phyloP scores from a whole-genome alignment of 2,113 vertebrate genomes.

The Oceanodroma tethys region DNA sequence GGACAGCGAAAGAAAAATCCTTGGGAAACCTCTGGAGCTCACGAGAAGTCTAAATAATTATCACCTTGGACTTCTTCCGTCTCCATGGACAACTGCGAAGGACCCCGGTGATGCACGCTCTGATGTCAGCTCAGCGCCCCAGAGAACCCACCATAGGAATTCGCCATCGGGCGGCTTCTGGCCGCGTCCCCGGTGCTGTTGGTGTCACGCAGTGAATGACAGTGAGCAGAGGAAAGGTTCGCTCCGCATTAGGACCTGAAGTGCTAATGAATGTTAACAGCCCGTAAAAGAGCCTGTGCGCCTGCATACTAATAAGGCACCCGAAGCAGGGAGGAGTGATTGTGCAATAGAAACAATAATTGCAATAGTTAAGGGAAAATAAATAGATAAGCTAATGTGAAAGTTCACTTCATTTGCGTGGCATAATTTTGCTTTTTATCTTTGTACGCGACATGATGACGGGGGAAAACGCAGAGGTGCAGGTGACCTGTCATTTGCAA shows the following conservation, averaged over 20 bases:
- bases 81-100: not conserved
- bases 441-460: fast-evolving
- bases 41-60: not conserved
- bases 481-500: fast-evolving
- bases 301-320: not conserved
- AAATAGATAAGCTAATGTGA: not conserved
- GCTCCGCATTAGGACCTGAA: not conserved
- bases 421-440: not conserved
- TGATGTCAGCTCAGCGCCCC: conserved; percentile 7
- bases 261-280: not conserved
- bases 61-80: not conserved
- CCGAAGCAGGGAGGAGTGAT: not conserved
- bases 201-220: not conserved
- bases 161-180: not conserved
- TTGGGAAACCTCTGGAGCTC: not conserved
- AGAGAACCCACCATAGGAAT: not conserved
- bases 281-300: not conserved
- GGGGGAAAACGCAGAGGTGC: fast-evolving
- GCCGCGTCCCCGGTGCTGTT: not conserved
- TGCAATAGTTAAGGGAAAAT: not conserved
- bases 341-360: fast-evolving
- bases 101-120: not conserved
- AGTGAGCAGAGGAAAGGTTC: not conserved
- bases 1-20: not conserved
- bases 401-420: fast-evolving